Evolutionary conservation across 2,888 invertebrate species (phyloP).

Genomic region (Meandrusa payeni): DNA sequence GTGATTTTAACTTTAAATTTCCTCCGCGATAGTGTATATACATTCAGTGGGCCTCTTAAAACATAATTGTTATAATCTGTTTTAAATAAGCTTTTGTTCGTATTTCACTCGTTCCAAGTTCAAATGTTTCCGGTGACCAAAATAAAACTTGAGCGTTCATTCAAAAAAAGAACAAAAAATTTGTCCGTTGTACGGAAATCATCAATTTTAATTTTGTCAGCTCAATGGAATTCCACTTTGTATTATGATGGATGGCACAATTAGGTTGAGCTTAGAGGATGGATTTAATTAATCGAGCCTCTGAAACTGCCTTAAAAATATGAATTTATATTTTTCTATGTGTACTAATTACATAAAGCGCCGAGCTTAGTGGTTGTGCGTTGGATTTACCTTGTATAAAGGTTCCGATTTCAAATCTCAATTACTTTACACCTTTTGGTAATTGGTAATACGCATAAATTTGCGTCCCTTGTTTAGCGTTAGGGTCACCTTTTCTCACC

Average conservation of each 20-base stretch:
- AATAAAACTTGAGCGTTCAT: conserved; percentile 11
- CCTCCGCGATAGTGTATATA: no score
- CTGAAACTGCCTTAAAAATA: conserved; percentile 2
- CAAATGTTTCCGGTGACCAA: conserved; percentile 7
- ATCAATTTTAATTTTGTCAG: conserved; percentile 25
- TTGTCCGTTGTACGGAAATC: conserved; percentile 18
- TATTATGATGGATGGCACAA: conserved; percentile 25
- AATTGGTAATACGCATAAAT: no score
- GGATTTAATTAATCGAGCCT: conserved; percentile 21
- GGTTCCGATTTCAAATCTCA: no score
- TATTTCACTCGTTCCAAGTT: conserved; percentile 3
- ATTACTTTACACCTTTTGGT: no score
- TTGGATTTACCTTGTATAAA: no score
- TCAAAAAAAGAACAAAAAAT: conserved; percentile 15
- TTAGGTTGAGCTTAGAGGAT: conserved; percentile 18
- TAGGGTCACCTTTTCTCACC: no score
- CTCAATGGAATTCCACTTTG: conserved; percentile 24
- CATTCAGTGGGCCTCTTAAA: no score
- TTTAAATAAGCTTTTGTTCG: no score
- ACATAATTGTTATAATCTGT: no score
- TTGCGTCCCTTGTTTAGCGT: no score
- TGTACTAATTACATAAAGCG: background rate
- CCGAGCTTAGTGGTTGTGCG: no score
- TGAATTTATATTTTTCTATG: background rate
- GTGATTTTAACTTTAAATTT: no score